phyloP scores from a whole-genome alignment of 2,888 invertebrate species.

The Callosobruchus maculatus region DNA sequence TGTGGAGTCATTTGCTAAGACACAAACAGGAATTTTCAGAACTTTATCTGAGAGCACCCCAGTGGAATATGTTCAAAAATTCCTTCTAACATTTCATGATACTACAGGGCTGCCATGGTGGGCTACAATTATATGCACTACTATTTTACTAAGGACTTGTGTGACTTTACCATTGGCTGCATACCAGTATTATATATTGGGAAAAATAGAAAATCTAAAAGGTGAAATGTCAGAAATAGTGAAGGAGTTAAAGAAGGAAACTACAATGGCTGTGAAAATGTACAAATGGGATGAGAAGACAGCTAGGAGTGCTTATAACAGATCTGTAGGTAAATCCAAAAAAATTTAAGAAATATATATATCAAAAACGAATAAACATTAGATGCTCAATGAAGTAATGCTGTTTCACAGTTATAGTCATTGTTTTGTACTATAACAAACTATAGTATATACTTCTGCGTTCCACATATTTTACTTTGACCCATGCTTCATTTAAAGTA shows the following conservation, averaged over 20 bases:
- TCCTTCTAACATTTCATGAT: conserved; percentile 65
- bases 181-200: conserved; percentile 71
- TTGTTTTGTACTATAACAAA: too few species aligned
- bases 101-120: conserved; percentile 81
- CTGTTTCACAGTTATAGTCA: too few species aligned
- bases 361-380: too few species aligned
- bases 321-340: conserved; percentile 52
- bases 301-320: conserved; percentile 61
- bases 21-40: conserved; percentile 47
- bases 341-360: too few species aligned
- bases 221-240: conserved; percentile 70
- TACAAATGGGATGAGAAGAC: conserved; percentile 69
- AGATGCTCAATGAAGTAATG: too few species aligned
- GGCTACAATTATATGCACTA: conserved; percentile 71
- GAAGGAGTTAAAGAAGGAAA: conserved; percentile 69
- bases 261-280: conserved; percentile 62
- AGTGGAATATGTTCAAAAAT: conserved; percentile 65
- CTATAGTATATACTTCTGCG: too few species aligned
- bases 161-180: conserved; percentile 76
- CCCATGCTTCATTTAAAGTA: too few species aligned
- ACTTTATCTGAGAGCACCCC: conserved; percentile 65
- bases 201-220: conserved; percentile 69
- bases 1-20: conserved; percentile 45
- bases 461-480: too few species aligned
- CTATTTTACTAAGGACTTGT: conserved; percentile 62